Base-by-base conservation (phyloP, 2,888 invertebrate genomes). In the Cephonodes hylas region DNA sequence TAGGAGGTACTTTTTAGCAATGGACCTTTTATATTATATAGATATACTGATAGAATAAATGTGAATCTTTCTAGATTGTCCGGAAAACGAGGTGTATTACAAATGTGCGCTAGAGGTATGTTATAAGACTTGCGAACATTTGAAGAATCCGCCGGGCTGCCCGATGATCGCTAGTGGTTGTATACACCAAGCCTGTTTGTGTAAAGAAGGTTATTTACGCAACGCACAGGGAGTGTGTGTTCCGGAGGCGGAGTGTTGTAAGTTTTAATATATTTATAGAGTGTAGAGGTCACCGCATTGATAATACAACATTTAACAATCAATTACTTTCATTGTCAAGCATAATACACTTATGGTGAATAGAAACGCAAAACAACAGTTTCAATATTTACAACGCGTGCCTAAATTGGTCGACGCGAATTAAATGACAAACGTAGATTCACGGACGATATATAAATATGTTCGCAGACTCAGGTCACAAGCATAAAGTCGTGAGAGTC, bases 181-280 rank as follows among this genome's bases (percentile, higher is more conserved):
- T 56, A 76, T 65, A 61, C 1, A 45, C 0, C 82, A 82, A 3
- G 70, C 70, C 1, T 83, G 82, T 59, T 64, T 72, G 13, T 83
- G 82, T 56, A 57, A 57, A 0, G 0, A 18, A 0, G 65, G 59
- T 3, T 66, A 67, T 6, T 62, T 78, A 1, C 74, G 82, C 3
- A 74, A 81, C 22, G 62, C 59, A 0, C 45, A 72, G 0, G 79
- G 81, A 2, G 56, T 63, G 0, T 81, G 81, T 61, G 66, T 81
- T 1, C 72, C 71, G 4, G 1, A 7, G 3, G 25, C 67, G 0
- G 18, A 76, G 8, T 78, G 79, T 45, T 73, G 72, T 71, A 66
- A 75, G 73, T 73, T 61, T 56, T 31, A 44, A 42, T 44, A 58
- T 48, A n/a, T 4, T 6, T 6, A 25, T n/a, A n/a, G 15, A 23